Base-by-base conservation (phyloP, 2,113 vertebrate species). In the Puffinus mauretanicus region DNA sequence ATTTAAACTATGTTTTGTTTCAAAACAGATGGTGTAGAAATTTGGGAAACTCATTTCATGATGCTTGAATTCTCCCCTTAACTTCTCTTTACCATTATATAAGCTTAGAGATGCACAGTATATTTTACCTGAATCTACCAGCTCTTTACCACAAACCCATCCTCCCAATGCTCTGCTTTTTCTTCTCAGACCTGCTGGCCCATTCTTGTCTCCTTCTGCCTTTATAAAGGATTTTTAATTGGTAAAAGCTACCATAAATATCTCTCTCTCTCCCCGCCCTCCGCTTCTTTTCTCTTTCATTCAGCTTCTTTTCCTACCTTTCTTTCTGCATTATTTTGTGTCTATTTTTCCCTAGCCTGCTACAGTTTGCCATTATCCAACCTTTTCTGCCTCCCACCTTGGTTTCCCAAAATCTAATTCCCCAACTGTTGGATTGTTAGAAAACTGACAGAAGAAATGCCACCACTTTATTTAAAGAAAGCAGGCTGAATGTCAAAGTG, bases 21-120 rank as follows among this genome's bases (percentile, higher is more conserved):
- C 57, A 88, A 94, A 93, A 88, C 67, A 96, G 38, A 64, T 81
- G 88, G 79, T 65, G 32, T 40, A 84, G 55, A 96, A 95, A 86
- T 88, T 87, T 64, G 30, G 34, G 22, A 78, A 81, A 42, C 32
- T 70, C 17, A 61, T 78, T 83, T 78, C n/a, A 46, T 55, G 51
- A 13, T 82, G 32, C 13, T 89, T 84, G 42, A 92, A 65, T 92
- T 88, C 20, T 60, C 16, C 22, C 42, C n/a, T 75, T 81, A 61
- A 46, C 42, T 90, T 90, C n/a, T 14, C 5, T 83, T 91, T 54
- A 54, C 8, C 12, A 0, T 47, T 95, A 7, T 54, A 38, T 49
- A 18, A 62, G 2, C 32, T 72, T 86, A 17, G 25, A 77, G n/a
- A 25, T 54, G 18, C 30, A 29, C 24, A 42, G 11, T 17, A 12